A percentile compares a stretch with the other conserved stretches of the same genome.
These are phyloP conservation scores for Dasypogon diadema DNA, from an alignment of 2,888 invertebrate species.

Conservation along the genomic window DNA sequence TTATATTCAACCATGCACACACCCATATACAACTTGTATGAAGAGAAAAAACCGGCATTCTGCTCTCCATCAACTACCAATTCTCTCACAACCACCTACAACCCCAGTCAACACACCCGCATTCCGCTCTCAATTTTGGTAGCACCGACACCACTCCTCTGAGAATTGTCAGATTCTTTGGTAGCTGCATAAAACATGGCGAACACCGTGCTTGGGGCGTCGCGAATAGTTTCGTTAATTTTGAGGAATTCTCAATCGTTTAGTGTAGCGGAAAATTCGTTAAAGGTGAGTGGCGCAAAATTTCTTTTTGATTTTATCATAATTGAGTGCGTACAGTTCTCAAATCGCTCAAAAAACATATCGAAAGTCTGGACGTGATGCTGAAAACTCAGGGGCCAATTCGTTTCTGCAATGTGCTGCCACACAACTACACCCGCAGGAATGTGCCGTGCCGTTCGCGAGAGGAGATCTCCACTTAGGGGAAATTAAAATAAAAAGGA, in stretches of 20 bases:
- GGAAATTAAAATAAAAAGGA: background rate
- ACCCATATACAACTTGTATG: background rate
- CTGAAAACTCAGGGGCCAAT: background rate
- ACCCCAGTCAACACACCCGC: background rate
- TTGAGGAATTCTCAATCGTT: constrained; percentile 3
- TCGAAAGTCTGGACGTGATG: background rate
- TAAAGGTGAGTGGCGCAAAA: constrained; percentile 43
- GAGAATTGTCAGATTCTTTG: constrained; percentile 48
- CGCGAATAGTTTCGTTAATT: constrained; percentile 50
- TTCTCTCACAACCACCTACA: constrained; percentile 5
- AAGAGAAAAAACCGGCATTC: constrained; percentile 30
- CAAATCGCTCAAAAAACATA: background rate
- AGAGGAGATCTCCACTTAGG: background rate
- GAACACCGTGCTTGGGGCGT: constrained; percentile 23
- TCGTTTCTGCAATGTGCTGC: background rate
- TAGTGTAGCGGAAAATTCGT: constrained; percentile 10
- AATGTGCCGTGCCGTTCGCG: background rate
- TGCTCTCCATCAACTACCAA: constrained; percentile 8
- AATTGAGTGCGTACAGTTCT: background rate
- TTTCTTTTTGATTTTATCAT: background rate
- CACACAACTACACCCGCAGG: background rate
- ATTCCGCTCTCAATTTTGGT: constrained; percentile 20
- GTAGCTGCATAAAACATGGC: constrained; percentile 54
- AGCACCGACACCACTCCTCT: constrained; percentile 26
- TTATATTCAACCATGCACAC: background rate